Evolutionary conservation across 1,140 invertebrate genomes (phyloP), one percentile per base, ranked within the genome.

Genomic region (Chrysoperla carnea): DNA sequence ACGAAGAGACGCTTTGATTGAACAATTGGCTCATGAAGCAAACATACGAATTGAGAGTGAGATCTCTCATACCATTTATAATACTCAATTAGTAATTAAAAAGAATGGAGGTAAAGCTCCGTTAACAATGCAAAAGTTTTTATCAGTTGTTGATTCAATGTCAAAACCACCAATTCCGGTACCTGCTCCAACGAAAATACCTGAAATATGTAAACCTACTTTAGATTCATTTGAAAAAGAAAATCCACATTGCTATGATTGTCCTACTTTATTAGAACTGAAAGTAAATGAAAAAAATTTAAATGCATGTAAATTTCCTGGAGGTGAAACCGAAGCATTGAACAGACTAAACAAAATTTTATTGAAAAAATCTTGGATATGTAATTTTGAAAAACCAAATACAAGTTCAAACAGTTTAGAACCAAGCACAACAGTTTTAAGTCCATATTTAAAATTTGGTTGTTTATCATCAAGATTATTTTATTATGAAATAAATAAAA

Each of bases 381-480:
- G 75, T 35, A 72, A 66, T 45, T 84, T 84, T 68, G 78, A 80
- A 49, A 78, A 78, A 50, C 80, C 80, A 6, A 80, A 81, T 43
- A 79, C 79, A 41, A 70, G 72, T 2, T 75, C 78, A 9, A 80
- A 80, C 46, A 80, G 76, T 29, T 56, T 82, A 14, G 68, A 78
- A 50, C 73, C 75, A 1, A 79, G 75, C 49, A 81, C 78, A 23
- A 83, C 78, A 44, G 78, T 78, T 8, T 57, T 84, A 9, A 81
- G 78, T 55, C 78, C 80, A 0, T 83, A 84, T 51, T 52, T 84
- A 1, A 76, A 78, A 50, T 81, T 82, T 63, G 79, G 80, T 11
- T 82, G 79, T 56, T 55, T 84, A 1, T 81, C 78, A 40, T 55
- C 75, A 0, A 66, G 76, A 37, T 51, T 75, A 0, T 75, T 82